Evolutionary conservation across 2,797 vertebrate genomes (phyloP).

Genomic region (Siniperca undulata): DNA sequence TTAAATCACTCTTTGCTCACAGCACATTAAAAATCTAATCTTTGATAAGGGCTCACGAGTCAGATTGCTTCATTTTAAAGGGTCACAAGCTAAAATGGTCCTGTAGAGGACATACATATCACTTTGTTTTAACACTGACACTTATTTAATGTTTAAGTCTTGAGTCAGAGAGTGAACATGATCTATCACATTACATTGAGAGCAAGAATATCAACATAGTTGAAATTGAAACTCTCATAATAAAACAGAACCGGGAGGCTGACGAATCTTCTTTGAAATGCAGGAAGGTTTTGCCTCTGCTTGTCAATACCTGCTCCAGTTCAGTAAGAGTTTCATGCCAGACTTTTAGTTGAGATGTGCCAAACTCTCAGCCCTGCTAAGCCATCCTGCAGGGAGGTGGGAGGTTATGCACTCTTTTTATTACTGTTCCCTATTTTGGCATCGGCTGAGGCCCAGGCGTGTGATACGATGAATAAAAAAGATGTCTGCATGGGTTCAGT

Average conservation of each 20-base stretch:
- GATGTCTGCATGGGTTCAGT: slow-evolving; percentile 51
- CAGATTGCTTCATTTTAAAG: not conserved
- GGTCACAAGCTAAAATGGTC: not conserved
- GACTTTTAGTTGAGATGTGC: slow-evolving; percentile 49
- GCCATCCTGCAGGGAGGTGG: slow-evolving; percentile 52
- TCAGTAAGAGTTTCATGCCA: slow-evolving; percentile 47
- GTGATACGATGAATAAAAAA: slow-evolving; percentile 56
- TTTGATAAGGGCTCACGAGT: not conserved
- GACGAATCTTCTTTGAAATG: slow-evolving; percentile 24
- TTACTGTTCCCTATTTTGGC: slow-evolving; percentile 42
- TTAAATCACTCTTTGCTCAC: not conserved
- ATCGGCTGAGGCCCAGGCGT: slow-evolving; percentile 22
- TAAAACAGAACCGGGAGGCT: slow-evolving; percentile 22
- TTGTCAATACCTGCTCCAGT: slow-evolving; percentile 56
- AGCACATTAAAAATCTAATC: not conserved
- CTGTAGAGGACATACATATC: not conserved
- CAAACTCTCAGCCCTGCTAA: slow-evolving; percentile 39
- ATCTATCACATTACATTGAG: not conserved
- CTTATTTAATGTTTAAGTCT: not conserved
- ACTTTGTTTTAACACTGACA: not conserved
- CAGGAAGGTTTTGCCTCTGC: slow-evolving; percentile 32
- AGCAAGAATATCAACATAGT: not conserved
- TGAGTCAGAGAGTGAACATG: not conserved
- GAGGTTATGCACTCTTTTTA: slow-evolving; percentile 47
- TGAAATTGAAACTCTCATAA: slow-evolving; percentile 37